A percentile compares a stretch with the other conserved stretches of the same genome.
Conservation (phyloP, 30 jellyfish, hydroid and myxozoan genomes). For the Nemopilema nomurai region DNA sequence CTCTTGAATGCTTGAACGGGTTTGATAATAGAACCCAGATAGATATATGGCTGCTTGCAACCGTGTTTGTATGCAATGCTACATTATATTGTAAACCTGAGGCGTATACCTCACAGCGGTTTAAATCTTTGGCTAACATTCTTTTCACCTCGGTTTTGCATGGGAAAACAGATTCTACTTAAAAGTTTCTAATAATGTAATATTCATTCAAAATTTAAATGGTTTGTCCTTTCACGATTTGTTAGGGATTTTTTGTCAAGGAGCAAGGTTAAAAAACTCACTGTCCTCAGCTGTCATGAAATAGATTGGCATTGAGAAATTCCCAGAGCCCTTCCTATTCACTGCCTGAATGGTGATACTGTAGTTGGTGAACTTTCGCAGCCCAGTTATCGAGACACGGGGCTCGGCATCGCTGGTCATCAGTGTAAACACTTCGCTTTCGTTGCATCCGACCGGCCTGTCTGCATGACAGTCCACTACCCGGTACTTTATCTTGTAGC, state of each 20-base stretch:
- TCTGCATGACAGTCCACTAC: conserved; percentile 46
- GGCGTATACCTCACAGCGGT: too few relatives aligned
- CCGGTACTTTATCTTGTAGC: conserved; percentile 31
- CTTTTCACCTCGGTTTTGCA: too few relatives aligned
- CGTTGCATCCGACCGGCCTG: conserved; percentile 50
- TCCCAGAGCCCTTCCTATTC: conserved; percentile 23
- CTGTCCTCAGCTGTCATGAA: conserved; percentile 47
- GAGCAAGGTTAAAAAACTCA: background rate
- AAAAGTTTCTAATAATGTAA: too few relatives aligned
- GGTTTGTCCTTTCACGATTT: too few relatives aligned
- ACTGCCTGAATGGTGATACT: conserved; percentile 29
- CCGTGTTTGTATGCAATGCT: too few relatives aligned
- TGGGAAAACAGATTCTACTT: too few relatives aligned
- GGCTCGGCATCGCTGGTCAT: conserved; percentile 14
- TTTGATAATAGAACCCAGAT: too few relatives aligned
- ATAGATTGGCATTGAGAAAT: conserved; percentile 14
- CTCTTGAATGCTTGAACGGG: too few relatives aligned
- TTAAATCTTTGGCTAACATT: too few relatives aligned
- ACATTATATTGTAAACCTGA: too few relatives aligned
- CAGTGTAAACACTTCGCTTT: conserved; percentile 21
- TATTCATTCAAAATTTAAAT: too few relatives aligned
- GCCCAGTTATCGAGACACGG: background rate
- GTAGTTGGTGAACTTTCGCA: conserved; percentile 37
- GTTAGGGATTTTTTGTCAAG: background rate
- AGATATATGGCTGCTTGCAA: too few relatives aligned